These are phyloP conservation scores for Cygnus buccinator DNA, from an alignment of 2,113 vertebrate species.

Conservation along the genomic window DNA sequence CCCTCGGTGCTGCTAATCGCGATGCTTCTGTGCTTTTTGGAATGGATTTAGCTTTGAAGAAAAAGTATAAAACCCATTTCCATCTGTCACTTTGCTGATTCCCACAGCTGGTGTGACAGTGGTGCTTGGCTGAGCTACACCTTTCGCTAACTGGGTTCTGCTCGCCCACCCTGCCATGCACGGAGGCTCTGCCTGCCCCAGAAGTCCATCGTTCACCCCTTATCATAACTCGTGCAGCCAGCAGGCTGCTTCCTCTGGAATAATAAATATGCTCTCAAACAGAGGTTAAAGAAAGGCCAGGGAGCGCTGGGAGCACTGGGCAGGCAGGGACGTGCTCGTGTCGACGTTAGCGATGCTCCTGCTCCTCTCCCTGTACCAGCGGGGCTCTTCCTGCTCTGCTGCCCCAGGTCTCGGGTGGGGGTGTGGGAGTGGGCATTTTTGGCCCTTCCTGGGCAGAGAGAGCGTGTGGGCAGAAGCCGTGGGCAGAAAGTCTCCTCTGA, in stretches of 20 bases:
- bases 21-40: not conserved
- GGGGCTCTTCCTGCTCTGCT: not conserved
- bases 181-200: not conserved
- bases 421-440: not conserved
- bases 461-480: accelerated
- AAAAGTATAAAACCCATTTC: not conserved
- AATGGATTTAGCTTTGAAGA: not conserved
- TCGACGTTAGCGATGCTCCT: not conserved
- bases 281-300: constrained; percentile 42
- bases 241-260: constrained; percentile 29
- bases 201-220: not conserved
- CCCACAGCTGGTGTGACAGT: not conserved
- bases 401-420: not conserved
- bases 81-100: not conserved
- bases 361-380: not conserved
- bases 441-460: not conserved
- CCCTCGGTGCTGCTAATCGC: not conserved
- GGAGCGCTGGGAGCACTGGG: not conserved
- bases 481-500: not conserved
- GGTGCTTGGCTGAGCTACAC: not conserved
- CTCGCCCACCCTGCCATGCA: not conserved
- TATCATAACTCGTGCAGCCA: not conserved
- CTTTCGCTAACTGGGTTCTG: not conserved
- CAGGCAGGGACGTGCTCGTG: not conserved
- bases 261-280: constrained; percentile 34